Evolutionary conservation across 1,140 invertebrate genomes (phyloP).

Genomic region (Eciton burchellii): DNA sequence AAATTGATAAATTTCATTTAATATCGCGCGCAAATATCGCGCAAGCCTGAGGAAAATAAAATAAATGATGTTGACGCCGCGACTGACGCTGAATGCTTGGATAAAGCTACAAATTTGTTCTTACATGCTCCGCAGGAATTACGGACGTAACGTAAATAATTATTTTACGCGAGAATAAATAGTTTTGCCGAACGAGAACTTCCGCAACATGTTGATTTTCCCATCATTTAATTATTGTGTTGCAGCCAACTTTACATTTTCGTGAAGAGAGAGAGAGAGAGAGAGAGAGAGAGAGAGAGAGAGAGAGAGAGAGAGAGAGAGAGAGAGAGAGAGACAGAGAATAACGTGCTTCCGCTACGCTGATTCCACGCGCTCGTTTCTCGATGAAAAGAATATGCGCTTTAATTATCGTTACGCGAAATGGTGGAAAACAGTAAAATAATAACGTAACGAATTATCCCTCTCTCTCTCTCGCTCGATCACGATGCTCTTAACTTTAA

Average conservation of each 20-base stretch:
- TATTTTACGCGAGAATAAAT: conserved; percentile 30
- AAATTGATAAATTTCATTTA: neutral
- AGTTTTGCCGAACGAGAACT: conserved; percentile 7
- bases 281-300: too few relatives aligned
- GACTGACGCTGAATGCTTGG: neutral
- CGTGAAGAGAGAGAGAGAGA: conserved; percentile 6
- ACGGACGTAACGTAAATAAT: conserved; percentile 20
- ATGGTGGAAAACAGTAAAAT: neutral
- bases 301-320: too few relatives aligned
- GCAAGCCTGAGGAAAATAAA: neutral
- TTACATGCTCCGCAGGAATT: neutral
- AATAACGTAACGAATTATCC: conserved; percentile 30
- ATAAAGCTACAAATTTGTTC: neutral
- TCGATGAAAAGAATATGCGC: conserved; percentile 8
- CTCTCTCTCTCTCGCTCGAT: too few relatives aligned
- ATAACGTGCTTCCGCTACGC: neutral
- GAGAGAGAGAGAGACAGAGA: too few relatives aligned
- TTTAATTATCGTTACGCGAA: conserved; percentile 2
- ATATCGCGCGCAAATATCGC: too few relatives aligned
- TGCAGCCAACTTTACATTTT: conserved; percentile 14
- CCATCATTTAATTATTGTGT: conserved; percentile 28
- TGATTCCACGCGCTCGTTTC: too few relatives aligned
- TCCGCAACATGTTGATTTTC: neutral
- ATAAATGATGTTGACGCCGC: neutral
- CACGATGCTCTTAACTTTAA: conserved; percentile 13